A percentile compares a stretch with the other conserved stretches of the same genome.
Evolutionary conservation across 2,797 vertebrate genomes (phyloP).

Genomic region (Spatula versicolor): DNA sequence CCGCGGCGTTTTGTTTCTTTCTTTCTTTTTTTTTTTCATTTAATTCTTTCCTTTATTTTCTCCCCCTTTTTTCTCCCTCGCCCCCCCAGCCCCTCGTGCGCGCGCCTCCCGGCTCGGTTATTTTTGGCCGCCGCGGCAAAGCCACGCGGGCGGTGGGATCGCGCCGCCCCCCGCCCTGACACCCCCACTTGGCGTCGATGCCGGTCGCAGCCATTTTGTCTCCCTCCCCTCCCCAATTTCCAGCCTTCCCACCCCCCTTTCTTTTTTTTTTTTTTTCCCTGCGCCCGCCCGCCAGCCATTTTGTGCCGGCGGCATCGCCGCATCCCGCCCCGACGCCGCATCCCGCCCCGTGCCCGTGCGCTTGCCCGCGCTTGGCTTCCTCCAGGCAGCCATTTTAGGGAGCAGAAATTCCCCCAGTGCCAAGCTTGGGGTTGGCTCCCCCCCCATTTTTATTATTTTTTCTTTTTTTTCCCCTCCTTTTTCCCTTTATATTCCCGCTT

Average conservation of each 20-base stretch:
- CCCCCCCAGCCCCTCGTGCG: background rate
- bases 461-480: background rate
- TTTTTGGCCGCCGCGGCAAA: background rate
- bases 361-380: background rate
- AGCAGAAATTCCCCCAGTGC: constrained; percentile 5
- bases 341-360: background rate
- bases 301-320: background rate
- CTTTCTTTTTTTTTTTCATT: no score
- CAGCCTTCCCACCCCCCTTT: background rate
- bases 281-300: constrained; percentile 26
- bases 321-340: background rate
- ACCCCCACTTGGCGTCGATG: background rate
- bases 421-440: background rate
- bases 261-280: background rate
- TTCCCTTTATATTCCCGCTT: background rate
- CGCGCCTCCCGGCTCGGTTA: background rate
- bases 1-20: background rate
- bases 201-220: constrained; percentile 69
- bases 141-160: fast-evolving
- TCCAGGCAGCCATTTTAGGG: constrained; percentile 81
- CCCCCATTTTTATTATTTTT: background rate
- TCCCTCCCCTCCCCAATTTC: background rate
- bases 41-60: background rate
- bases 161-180: background rate
- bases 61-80: background rate